Base-by-base conservation (phyloP, 2,888 invertebrate genomes). In the Lordiphosa andalusiaca region DNA sequence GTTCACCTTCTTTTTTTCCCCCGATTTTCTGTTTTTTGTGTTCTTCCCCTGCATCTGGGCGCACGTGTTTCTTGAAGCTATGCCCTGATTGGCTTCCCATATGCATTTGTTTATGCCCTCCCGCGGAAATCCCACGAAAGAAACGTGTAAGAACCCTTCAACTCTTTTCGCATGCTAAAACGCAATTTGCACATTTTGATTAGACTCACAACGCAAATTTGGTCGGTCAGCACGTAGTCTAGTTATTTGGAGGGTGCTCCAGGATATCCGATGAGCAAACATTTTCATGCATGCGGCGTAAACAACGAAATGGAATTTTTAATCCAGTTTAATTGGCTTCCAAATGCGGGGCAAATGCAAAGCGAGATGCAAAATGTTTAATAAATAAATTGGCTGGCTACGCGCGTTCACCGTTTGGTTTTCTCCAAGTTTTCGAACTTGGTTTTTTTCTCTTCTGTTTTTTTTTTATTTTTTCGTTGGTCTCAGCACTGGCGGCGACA, bases 221-320 rank as follows among this genome's bases (percentile, higher is more conserved):
- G 44, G 30, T 44, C 30, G 41, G 23, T 36, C 52, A 48, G 53
- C 61, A 62, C 73, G 73, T 76, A 62, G 60, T 58, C 35, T 1
- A 35, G 50, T 36, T 63, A 53, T 68, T 57, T 57, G 21, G 35
- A 36, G 51, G 57, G 13, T 35, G 65, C 70, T 65, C 30, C 53
- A 56, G 70, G 73, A 39, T 56, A 65, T 59, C 62, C 62, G 64
- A 63, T 63, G 57, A 63, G 52, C 57, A 50, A 64, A 58, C 69
- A 72, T 48, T 67, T 53, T 49, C 25, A 70, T 74, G 68, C 74
- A 72, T 71, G 57, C 73, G 74, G 74, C 64, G 48, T 58, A 52
- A 60, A 53, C 62, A 62, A 61, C 66, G 67, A 84, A 84, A 85
- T 84, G 71, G 86, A 82, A 84, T 84, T 85, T 82, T 84, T 84